Percentiles rank a stretch among this genome's conserved stretches.
Conservation (phyloP, 2,888 invertebrate species). For the Hirtodrosophila duncani region DNA sequence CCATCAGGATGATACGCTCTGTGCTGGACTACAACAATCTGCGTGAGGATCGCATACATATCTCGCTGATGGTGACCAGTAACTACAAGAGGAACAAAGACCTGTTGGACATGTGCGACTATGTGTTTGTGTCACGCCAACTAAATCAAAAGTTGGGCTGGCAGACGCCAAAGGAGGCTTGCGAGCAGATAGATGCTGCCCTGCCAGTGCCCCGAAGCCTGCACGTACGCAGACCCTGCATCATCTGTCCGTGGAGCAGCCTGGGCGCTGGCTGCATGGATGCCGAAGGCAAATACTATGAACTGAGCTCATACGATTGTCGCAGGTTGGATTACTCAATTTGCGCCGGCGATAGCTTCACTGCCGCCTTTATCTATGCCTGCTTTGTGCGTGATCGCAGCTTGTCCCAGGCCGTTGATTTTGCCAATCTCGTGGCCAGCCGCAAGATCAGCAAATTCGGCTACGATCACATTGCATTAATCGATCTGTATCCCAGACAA, state of each 20-base stretch:
- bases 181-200: constrained; percentile 75
- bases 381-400: constrained; percentile 76
- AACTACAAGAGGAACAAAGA: constrained; percentile 78
- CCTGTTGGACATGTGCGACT: constrained; percentile 75
- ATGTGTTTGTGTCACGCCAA: constrained; percentile 83
- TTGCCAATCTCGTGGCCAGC: constrained; percentile 82
- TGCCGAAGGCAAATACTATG: constrained; percentile 67
- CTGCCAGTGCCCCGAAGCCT: constrained; percentile 61
- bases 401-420: constrained; percentile 79
- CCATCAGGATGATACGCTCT: constrained; percentile 80
- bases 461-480: constrained; percentile 75
- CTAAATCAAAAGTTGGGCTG: constrained; percentile 80
- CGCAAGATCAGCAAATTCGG: constrained; percentile 80
- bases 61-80: constrained; percentile 82
- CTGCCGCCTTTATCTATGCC: constrained; percentile 81
- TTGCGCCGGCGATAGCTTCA: constrained; percentile 85
- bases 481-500: neutral
- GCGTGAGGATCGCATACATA: constrained; percentile 67
- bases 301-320: constrained; percentile 79
- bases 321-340: constrained; percentile 81
- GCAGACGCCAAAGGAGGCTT: constrained; percentile 79
- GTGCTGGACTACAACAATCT: constrained; percentile 78
- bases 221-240: constrained; percentile 44
- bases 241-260: constrained; percentile 80
- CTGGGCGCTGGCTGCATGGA: constrained; percentile 50